Evolutionary conservation across 2,113 vertebrate species (phyloP).

Genomic region (Chionodraco myersi): DNA sequence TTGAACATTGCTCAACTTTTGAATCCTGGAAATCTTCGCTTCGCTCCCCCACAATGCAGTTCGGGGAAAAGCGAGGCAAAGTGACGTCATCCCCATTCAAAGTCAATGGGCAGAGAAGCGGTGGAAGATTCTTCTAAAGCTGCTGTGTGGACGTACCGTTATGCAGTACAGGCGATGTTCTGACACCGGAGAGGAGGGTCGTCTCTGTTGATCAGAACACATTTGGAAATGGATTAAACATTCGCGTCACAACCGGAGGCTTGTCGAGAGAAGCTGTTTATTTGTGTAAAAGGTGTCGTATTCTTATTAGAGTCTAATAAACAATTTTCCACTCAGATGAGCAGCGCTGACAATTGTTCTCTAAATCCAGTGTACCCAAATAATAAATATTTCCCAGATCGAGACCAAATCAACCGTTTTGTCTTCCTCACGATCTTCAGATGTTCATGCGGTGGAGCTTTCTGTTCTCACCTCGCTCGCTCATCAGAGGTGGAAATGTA

Average conservation of each 20-base stretch:
- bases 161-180: neutral
- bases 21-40: too few relatives aligned
- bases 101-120: too few relatives aligned
- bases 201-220: conserved; percentile 6
- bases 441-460: neutral
- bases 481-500: conserved; percentile 71
- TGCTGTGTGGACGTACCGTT: too few relatives aligned
- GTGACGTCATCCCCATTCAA: too few relatives aligned
- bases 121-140: too few relatives aligned
- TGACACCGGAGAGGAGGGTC: neutral
- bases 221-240: conserved; percentile 14
- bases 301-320: conserved; percentile 29
- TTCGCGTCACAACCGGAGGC: conserved; percentile 33
- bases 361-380: conserved; percentile 43
- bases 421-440: conserved; percentile 2
- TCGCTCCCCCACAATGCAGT: too few relatives aligned
- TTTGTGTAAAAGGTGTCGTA: conserved; percentile 28
- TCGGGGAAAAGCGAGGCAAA: too few relatives aligned
- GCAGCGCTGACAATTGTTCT: conserved; percentile 27
- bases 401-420: conserved; percentile 53
- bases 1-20: too few relatives aligned
- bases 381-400: conserved; percentile 39
- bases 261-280: conserved; percentile 16
- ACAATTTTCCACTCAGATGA: conserved; percentile 50
- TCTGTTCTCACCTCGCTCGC: conserved; percentile 58